Evolutionary conservation across 1,140 invertebrate species (phyloP).

Genomic region (Habropoda laboriosa): DNA sequence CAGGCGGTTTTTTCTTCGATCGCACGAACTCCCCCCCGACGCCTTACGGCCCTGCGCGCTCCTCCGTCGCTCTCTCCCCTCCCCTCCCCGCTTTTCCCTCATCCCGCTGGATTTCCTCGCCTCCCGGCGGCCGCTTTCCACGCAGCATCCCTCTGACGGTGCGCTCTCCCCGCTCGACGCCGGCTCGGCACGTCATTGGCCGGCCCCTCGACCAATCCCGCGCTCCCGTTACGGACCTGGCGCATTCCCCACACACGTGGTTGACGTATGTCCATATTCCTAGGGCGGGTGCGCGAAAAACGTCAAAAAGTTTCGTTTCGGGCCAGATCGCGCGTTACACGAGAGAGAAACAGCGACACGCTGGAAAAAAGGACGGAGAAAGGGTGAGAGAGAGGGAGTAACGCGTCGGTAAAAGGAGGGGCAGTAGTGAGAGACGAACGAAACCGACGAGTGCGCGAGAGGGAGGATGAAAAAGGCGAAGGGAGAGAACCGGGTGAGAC

Average conservation of each 20-base stretch:
- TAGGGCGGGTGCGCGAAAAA: constrained; percentile 73
- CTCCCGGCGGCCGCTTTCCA: constrained; percentile 32
- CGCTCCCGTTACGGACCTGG: constrained; percentile 54
- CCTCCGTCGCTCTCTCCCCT: constrained; percentile 18
- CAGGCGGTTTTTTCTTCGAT: constrained; percentile 44
- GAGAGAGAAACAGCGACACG: constrained; percentile 30
- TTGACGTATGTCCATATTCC: constrained; percentile 75
- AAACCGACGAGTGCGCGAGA: too few species aligned
- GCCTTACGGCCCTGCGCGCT: constrained; percentile 36
- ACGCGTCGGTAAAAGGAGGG: background rate
- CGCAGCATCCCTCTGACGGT: constrained; percentile 49
- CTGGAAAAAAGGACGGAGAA: constrained; percentile 7
- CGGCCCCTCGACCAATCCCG: constrained; percentile 64
- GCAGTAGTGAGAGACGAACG: too few species aligned
- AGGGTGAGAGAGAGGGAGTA: background rate
- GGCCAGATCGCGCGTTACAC: constrained; percentile 53
- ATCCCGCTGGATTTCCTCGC: constrained; percentile 48
- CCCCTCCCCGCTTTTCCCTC: constrained; percentile 34
- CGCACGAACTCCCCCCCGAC: constrained; percentile 12
- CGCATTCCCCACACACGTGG: constrained; percentile 78
- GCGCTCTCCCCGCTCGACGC: constrained; percentile 34
- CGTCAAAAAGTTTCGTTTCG: constrained; percentile 75
- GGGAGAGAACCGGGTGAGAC: background rate
- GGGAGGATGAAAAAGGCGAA: background rate
- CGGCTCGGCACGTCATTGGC: constrained; percentile 64